phyloP scores from a whole-genome alignment of 1,140 invertebrate species.

The Ruditapes philippinarum region DNA sequence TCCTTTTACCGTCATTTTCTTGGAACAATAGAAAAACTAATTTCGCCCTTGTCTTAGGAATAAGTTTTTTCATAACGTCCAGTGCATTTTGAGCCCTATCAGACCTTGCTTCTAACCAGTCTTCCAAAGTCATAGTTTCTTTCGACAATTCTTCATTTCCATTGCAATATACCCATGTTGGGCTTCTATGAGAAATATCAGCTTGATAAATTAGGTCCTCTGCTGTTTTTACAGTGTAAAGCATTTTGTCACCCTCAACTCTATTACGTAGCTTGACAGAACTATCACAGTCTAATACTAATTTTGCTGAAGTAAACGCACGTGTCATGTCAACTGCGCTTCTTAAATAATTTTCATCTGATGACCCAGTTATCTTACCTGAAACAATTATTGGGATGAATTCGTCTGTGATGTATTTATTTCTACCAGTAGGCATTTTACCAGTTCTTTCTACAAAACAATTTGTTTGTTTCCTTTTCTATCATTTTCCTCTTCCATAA shows the following conservation, averaged over 20 bases:
- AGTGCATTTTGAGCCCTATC: not conserved
- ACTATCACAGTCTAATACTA: conserved; percentile 19
- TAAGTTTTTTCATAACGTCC: not conserved
- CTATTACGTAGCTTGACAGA: not conserved
- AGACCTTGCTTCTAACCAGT: conserved; percentile 2
- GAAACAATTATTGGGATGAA: conserved; percentile 20
- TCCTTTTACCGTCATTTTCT: not conserved
- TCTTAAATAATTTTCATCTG: not conserved
- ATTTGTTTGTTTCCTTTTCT: not conserved
- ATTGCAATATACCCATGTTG: conserved; percentile 26
- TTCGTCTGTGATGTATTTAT: conserved; percentile 31
- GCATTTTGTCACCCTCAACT: not conserved
- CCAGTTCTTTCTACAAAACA: not conserved
- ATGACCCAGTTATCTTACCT: not conserved
- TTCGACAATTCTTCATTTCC: conserved; percentile 15
- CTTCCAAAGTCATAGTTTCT: not conserved
- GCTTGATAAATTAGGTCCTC: not conserved
- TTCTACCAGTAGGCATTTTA: not conserved
- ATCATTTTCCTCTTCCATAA: conserved; percentile 18
- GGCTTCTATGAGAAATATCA: not conserved
- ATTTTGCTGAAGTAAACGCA: not conserved
- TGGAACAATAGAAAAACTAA: conserved; percentile 11
- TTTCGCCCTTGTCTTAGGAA: conserved; percentile 3
- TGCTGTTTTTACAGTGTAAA: not conserved
- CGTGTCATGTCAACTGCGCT: not conserved